Percentiles rank a stretch among this genome's conserved stretches.
These are phyloP conservation scores for Corythucha ciliata DNA, from an alignment of 2,888 invertebrate species.

Conservation along the genomic window DNA sequence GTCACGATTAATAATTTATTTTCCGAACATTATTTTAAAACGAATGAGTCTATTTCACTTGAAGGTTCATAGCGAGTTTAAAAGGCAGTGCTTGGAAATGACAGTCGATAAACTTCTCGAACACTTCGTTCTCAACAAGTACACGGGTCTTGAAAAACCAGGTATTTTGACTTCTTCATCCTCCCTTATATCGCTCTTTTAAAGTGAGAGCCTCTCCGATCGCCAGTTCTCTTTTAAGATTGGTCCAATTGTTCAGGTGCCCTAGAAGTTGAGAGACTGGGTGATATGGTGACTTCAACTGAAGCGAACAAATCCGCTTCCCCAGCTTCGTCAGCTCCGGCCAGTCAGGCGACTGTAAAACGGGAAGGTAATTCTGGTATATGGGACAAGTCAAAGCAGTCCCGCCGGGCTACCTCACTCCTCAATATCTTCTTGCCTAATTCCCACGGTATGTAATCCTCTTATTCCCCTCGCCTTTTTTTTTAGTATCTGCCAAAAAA, in stretches of 20 bases:
- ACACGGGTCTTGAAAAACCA: slow-evolving; percentile 87
- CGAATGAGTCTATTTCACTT: slow-evolving; percentile 16
- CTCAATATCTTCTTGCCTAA: slow-evolving; percentile 92
- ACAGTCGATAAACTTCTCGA: slow-evolving; percentile 87
- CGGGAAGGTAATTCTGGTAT: slow-evolving; percentile 52
- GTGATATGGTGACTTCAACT: slow-evolving; percentile 40
- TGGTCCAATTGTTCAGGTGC: slow-evolving; percentile 40
- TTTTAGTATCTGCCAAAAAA: too few species aligned
- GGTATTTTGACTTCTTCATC: slow-evolving; percentile 47
- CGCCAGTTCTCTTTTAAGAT: background rate
- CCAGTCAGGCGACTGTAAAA: slow-evolving; percentile 47
- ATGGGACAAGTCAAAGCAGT: slow-evolving; percentile 51
- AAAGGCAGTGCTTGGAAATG: slow-evolving; percentile 80
- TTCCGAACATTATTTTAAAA: background rate
- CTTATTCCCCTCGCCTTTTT: slow-evolving; percentile 25
- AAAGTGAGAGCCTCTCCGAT: background rate
- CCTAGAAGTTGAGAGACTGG: slow-evolving; percentile 44
- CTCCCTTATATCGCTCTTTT: background rate
- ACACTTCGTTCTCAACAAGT: slow-evolving; percentile 84
- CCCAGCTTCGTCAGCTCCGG: slow-evolving; percentile 25
- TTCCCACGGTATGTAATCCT: slow-evolving; percentile 65
- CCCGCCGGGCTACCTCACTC: slow-evolving; percentile 87
- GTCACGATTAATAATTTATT: slow-evolving; percentile 25
- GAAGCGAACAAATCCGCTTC: slow-evolving; percentile 36
- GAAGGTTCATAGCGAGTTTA: slow-evolving; percentile 84